Percentiles rank a stretch among this genome's conserved stretches.
Conservation (phyloP, 2,113 vertebrate species). For the Callaeas wilsoni region DNA sequence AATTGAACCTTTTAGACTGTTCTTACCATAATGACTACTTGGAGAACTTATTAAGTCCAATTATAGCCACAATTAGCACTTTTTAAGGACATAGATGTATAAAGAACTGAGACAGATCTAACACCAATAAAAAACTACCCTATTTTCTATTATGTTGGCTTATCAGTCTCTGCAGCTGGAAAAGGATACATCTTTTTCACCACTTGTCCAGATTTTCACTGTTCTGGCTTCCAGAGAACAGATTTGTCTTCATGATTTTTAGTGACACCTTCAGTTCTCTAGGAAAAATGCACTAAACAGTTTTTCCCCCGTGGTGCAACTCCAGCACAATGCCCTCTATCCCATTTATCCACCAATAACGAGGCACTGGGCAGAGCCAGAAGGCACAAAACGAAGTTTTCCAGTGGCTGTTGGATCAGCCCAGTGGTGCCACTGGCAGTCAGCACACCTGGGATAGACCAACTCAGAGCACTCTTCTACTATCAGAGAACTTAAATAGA, state of each 20-base stretch:
- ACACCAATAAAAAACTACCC: neutral
- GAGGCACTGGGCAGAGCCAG: neutral
- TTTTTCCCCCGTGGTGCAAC: neutral
- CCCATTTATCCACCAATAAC: neutral
- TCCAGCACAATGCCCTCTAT: neutral
- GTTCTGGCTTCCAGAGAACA: neutral
- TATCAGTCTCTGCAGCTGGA: neutral
- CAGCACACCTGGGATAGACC: neutral
- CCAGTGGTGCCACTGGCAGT: neutral
- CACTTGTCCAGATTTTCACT: neutral
- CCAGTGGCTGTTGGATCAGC: neutral
- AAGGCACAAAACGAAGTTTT: neutral
- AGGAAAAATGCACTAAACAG: conserved; percentile 23
- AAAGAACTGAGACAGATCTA: conserved; percentile 10
- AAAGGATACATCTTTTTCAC: neutral
- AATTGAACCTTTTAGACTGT: conserved; percentile 37
- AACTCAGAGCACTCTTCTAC: neutral
- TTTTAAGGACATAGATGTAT: conserved; percentile 5
- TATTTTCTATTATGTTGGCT: neutral
- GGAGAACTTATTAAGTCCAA: conserved; percentile 40
- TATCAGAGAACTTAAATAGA: neutral
- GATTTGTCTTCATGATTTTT: conserved; percentile 38
- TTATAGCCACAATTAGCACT: conserved; percentile 50
- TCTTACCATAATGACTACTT: conserved; percentile 39
- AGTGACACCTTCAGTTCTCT: conserved; percentile 61